Evolutionary conservation across 2,888 invertebrate genomes (phyloP).

Genomic region (Trissolcus brochymenae): DNA sequence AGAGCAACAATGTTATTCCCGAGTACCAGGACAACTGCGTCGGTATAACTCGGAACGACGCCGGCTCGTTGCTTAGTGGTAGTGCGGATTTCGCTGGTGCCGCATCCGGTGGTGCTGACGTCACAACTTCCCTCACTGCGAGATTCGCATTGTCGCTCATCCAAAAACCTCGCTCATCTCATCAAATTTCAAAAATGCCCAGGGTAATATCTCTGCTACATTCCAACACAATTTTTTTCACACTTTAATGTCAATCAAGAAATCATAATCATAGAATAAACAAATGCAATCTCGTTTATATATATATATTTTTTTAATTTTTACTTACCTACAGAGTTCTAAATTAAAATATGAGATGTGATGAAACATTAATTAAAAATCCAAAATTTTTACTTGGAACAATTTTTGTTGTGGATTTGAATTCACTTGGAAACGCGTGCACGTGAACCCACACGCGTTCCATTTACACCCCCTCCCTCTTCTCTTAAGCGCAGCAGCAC

Average conservation of each 20-base stretch:
- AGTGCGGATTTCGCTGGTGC: conserved; percentile 61
- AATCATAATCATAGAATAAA: too few relatives aligned
- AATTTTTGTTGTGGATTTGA: not conserved
- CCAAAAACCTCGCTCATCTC: not conserved
- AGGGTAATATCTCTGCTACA: conserved; percentile 26
- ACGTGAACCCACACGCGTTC: too few relatives aligned
- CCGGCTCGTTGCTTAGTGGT: conserved; percentile 65
- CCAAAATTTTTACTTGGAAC: too few relatives aligned
- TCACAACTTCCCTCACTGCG: not conserved
- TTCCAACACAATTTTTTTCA: too few relatives aligned
- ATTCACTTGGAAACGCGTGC: not conserved
- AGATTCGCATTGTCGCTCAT: conserved; percentile 3
- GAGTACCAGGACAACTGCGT: conserved; percentile 43
- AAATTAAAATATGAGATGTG: not conserved
- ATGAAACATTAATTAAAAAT: too few relatives aligned
- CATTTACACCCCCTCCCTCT: conserved; percentile 40
- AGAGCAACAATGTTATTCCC: conserved; percentile 49
- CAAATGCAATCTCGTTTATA: too few relatives aligned
- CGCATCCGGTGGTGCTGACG: conserved; percentile 3
- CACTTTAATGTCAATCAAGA: too few relatives aligned
- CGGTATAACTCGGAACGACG: conserved; percentile 47
- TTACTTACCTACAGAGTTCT: too few relatives aligned
- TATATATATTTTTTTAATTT: too few relatives aligned
- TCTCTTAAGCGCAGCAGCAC: conserved; percentile 23
- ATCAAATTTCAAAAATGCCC: conserved; percentile 14